phyloP scores from a whole-genome alignment of 2,113 vertebrate genomes.

The Anser brachyrhynchus region DNA sequence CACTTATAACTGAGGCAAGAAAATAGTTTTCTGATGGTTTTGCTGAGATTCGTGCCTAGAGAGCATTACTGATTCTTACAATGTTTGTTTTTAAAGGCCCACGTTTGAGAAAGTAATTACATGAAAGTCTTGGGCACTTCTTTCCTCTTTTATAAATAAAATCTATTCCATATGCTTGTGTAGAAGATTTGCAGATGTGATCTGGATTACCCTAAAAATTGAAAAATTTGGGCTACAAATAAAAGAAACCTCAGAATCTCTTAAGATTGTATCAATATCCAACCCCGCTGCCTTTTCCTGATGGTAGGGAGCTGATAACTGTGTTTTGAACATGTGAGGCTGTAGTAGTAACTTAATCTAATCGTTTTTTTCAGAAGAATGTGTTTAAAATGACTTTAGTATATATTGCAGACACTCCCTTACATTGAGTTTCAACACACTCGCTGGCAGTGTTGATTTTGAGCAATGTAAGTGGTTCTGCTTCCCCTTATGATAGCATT shows the following conservation, averaged over 20 bases:
- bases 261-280: neutral
- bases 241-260: neutral
- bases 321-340: neutral
- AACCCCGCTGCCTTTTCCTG: neutral
- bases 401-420: neutral
- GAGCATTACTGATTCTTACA: neutral
- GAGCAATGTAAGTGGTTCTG: neutral
- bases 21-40: slow-evolving; percentile 17
- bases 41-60: neutral
- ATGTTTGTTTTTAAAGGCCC: neutral
- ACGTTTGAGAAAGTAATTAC: neutral
- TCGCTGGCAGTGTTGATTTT: neutral
- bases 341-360: neutral
- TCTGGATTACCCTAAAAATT: neutral
- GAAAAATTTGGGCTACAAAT: neutral
- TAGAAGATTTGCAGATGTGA: neutral
- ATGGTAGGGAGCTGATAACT: neutral
- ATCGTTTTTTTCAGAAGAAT: neutral
- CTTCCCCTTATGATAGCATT: slow-evolving; percentile 26
- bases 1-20: neutral
- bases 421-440: neutral
- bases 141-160: neutral
- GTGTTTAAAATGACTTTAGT: neutral
- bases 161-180: neutral
- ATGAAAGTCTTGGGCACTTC: neutral